Evolutionary conservation across 2,797 vertebrate species (phyloP).

Genomic region (Tangara arthus): DNA sequence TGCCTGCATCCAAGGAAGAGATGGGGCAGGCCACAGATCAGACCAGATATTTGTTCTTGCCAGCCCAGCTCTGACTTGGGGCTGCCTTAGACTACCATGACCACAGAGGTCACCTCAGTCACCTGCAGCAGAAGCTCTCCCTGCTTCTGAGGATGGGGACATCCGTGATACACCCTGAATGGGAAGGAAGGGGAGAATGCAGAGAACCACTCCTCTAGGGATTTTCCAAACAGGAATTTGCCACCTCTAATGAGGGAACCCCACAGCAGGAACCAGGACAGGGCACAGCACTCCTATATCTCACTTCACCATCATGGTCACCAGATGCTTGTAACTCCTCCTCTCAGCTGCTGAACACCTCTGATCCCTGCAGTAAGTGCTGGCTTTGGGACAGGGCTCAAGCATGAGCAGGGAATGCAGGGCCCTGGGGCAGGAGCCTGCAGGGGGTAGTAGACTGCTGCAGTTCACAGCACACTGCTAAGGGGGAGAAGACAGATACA

Average conservation of each 20-base stretch:
- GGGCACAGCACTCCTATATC: not conserved
- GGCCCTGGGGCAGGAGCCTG: not conserved
- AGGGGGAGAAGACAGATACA: not conserved
- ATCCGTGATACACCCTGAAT: fast-evolving
- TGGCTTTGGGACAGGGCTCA: not conserved
- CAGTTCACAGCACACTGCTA: not conserved
- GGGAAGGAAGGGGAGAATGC: not conserved
- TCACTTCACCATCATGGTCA: not conserved
- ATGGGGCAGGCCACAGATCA: not conserved
- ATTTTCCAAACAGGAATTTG: not conserved
- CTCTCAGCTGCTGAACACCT: fast-evolving
- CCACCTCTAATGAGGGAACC: fast-evolving
- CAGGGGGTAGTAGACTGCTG: not conserved
- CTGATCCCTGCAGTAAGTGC: not conserved
- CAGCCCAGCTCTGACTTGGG: not conserved
- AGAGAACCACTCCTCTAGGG: not conserved
- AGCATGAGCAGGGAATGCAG: fast-evolving
- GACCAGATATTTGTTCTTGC: not conserved
- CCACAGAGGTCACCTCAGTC: not conserved
- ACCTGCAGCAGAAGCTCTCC: not conserved
- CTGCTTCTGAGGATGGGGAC: not conserved
- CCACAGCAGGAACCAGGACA: not conserved
- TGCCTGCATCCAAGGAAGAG: not conserved
- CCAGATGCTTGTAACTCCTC: not conserved
- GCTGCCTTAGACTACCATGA: not conserved